A percentile compares a stretch with the other conserved stretches of the same genome.
These are phyloP conservation scores for Hyperoplus lanceolatus DNA, from an alignment of 2,797 vertebrate species.

Conservation along the genomic window DNA sequence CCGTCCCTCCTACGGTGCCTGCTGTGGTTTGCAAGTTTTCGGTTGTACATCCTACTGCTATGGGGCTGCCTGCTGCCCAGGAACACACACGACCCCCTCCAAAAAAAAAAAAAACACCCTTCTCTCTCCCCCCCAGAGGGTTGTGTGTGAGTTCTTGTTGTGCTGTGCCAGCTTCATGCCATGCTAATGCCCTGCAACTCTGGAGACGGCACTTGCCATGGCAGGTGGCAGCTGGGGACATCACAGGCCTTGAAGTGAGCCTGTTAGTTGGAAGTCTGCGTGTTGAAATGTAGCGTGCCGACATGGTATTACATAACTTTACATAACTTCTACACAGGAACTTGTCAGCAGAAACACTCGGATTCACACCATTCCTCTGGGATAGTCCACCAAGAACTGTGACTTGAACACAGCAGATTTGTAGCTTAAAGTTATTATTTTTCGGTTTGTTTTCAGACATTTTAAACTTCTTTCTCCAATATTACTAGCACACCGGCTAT, in stretches of 20 bases:
- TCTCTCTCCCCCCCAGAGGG: conserved; percentile 14
- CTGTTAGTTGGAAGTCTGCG: conserved; percentile 49
- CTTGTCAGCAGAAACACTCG: conserved; percentile 51
- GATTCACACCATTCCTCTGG: conserved; percentile 45
- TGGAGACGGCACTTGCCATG: conserved; percentile 38
- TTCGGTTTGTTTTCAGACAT: conserved; percentile 30
- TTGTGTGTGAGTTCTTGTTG: conserved; percentile 46
- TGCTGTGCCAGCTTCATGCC: conserved; percentile 50
- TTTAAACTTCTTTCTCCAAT: conserved; percentile 22
- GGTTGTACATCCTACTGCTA: conserved; percentile 59
- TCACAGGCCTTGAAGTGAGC: conserved; percentile 59
- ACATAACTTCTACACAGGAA: conserved; percentile 54
- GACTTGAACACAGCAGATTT: conserved; percentile 42
- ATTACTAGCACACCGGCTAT: conserved; percentile 1
- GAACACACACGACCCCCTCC: conserved; percentile 35
- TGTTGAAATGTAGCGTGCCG: conserved; percentile 40
- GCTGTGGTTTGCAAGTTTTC: conserved; percentile 62
- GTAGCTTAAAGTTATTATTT: background rate
- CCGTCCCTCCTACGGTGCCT: conserved; percentile 39
- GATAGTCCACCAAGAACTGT: conserved; percentile 32
- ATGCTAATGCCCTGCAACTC: conserved; percentile 51
- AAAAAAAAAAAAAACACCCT: conserved; percentile 13
- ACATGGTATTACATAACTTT: conserved; percentile 52
- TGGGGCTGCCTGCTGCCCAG: conserved; percentile 53
- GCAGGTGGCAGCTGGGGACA: conserved; percentile 73